A percentile compares a stretch with the other conserved stretches of the same genome.
Evolutionary conservation across 2,113 vertebrate species (phyloP).

Genomic region (Ovis canadensis): DNA sequence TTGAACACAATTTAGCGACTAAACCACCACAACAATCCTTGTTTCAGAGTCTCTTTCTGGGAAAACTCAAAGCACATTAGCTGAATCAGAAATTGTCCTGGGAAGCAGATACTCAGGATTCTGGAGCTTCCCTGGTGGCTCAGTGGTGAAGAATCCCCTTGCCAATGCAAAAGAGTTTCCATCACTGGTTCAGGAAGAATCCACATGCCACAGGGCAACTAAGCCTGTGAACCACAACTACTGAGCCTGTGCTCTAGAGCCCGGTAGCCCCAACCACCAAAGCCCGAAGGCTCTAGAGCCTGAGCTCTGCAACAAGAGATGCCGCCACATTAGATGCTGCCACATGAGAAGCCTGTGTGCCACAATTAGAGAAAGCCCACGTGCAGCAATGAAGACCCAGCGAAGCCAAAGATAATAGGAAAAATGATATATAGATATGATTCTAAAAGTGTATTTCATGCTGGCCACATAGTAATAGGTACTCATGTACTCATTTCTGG

Average conservation of each 20-base stretch:
- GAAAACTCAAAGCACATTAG: neutral
- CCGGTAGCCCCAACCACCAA: neutral
- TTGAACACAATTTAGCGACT: neutral
- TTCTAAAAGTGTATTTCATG: neutral
- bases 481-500: neutral
- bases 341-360: neutral
- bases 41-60: neutral
- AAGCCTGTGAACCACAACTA: neutral
- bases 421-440: neutral
- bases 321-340: fast-evolving
- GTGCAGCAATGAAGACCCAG: neutral
- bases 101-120: neutral
- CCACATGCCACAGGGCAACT: neutral
- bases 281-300: neutral
- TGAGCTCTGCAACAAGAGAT: neutral
- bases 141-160: neutral
- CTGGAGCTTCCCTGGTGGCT: neutral
- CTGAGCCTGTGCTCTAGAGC: neutral
- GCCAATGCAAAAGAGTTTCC: neutral
- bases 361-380: neutral
- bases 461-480: neutral
- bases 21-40: neutral
- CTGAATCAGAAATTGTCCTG: neutral
- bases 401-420: neutral
- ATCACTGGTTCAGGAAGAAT: neutral